Evolutionary conservation across 2,888 invertebrate genomes (phyloP).

Genomic region (Mythimna impura): DNA sequence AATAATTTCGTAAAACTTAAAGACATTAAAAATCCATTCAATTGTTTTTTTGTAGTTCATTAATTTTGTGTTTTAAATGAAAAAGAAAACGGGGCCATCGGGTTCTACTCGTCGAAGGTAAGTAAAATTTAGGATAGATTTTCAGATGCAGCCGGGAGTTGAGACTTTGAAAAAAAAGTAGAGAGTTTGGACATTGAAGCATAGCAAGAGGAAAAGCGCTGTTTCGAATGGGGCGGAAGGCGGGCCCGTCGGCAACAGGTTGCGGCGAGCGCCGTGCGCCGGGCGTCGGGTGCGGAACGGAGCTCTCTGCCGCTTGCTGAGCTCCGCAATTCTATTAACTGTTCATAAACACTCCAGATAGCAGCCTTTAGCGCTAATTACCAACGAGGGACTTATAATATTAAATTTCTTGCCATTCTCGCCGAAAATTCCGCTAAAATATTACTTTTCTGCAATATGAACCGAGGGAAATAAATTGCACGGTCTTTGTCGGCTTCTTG

Average conservation of each 20-base stretch:
- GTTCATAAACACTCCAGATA: constrained; percentile 83
- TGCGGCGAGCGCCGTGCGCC: constrained; percentile 66
- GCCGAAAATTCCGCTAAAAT: constrained; percentile 73
- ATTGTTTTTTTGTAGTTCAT: constrained; percentile 77
- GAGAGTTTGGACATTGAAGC: constrained; percentile 4
- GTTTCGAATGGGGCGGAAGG: constrained; percentile 88
- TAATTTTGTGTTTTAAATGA: constrained; percentile 79
- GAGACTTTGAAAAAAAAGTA: constrained; percentile 50
- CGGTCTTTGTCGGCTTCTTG: constrained; percentile 28
- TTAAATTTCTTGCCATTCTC: constrained; percentile 78
- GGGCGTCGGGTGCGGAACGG: constrained; percentile 71
- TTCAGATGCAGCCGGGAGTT: constrained; percentile 53
- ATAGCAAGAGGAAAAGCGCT: constrained; percentile 63
- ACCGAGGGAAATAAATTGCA: constrained; percentile 66
- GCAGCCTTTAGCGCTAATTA: constrained; percentile 81
- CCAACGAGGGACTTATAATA: constrained; percentile 77
- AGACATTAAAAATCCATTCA: constrained; percentile 63
- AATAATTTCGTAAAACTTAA: constrained; percentile 39
- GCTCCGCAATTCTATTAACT: constrained; percentile 83
- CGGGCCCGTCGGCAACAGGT: constrained; percentile 89
- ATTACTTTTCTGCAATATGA: constrained; percentile 72
- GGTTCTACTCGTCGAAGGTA: constrained; percentile 48
- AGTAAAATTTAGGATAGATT: constrained; percentile 52
- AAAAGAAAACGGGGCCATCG: constrained; percentile 39
- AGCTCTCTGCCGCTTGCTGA: constrained; percentile 76